A percentile compares a stretch with the other conserved stretches of the same genome.
These are phyloP conservation scores for Lepidurus couesii DNA, from an alignment of 1,140 invertebrate genomes.

Conservation along the genomic window DNA sequence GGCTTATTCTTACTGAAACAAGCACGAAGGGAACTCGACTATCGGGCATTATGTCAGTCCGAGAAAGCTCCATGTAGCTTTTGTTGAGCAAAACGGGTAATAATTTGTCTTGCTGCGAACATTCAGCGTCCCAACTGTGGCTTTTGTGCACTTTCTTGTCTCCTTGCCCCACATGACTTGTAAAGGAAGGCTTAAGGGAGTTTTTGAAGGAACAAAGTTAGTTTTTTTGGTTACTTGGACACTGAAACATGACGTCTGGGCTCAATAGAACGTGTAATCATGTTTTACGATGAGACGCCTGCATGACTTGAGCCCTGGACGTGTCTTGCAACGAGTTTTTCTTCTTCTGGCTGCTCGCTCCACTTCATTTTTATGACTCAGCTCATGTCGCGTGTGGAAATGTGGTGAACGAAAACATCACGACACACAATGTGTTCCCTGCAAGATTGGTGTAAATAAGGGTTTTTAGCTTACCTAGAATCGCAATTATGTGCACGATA, in stretches of 20 bases:
- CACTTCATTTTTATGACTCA: not conserved
- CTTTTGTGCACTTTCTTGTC: slow-evolving; percentile 9
- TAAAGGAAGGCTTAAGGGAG: not conserved
- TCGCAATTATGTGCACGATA: not conserved
- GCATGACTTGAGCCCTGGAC: slow-evolving; percentile 5
- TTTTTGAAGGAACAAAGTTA: not conserved
- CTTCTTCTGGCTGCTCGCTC: not conserved
- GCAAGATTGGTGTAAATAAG: not conserved
- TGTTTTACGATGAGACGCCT: not conserved
- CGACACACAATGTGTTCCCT: not conserved
- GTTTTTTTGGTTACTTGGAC: not conserved
- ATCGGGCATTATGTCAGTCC: not conserved
- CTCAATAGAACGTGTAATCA: not conserved
- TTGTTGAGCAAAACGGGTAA: not conserved
- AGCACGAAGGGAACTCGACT: not conserved
- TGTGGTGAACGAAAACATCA: not conserved
- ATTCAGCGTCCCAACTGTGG: not conserved
- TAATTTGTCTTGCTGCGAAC: not conserved
- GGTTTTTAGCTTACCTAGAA: not conserved
- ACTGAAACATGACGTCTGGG: not conserved
- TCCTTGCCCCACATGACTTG: not conserved
- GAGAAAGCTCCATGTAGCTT: not conserved
- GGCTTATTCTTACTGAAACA: too few species aligned
- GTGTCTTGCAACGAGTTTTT: not conserved
- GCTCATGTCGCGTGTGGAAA: not conserved